phyloP scores from a whole-genome alignment of 2,797 vertebrate species.

The Monodelphis domestica region DNA sequence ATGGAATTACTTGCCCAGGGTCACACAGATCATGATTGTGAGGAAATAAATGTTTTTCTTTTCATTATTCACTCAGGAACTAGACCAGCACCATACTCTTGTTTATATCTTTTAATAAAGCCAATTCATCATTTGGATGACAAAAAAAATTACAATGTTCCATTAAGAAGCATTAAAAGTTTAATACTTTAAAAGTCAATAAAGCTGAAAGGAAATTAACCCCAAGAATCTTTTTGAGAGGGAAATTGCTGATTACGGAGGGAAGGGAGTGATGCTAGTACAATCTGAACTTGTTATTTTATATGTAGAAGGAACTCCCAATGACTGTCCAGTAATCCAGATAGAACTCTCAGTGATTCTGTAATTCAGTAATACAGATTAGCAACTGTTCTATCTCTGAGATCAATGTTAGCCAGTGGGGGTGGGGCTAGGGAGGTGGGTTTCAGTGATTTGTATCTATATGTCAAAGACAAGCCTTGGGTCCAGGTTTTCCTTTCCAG shows the following conservation, averaged over 20 bases:
- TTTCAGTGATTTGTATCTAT: too few relatives aligned
- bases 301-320: neutral
- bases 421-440: too few relatives aligned
- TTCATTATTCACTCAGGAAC: slow-evolving; percentile 16
- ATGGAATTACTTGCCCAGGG: neutral
- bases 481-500: neutral
- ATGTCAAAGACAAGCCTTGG: neutral
- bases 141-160: neutral
- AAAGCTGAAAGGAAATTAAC: slow-evolving; percentile 9
- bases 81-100: neutral
- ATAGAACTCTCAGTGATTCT: too few relatives aligned
- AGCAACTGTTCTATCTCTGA: neutral
- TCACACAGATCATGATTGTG: neutral
- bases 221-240: slow-evolving; percentile 38
- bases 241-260: slow-evolving; percentile 7
- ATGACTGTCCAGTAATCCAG: neutral
- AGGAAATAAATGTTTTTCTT: slow-evolving; percentile 14
- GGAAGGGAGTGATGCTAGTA: slow-evolving; percentile 13
- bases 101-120: neutral
- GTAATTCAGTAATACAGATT: neutral
- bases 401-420: neutral
- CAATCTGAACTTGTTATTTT: neutral
- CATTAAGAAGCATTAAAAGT: neutral
- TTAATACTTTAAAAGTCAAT: slow-evolving; percentile 27
- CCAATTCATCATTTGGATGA: slow-evolving; percentile 20